A percentile compares a stretch with the other conserved stretches of the same genome.
Evolutionary conservation across 2,113 vertebrate species (phyloP).

Genomic region (Hippocampus mohnikei): DNA sequence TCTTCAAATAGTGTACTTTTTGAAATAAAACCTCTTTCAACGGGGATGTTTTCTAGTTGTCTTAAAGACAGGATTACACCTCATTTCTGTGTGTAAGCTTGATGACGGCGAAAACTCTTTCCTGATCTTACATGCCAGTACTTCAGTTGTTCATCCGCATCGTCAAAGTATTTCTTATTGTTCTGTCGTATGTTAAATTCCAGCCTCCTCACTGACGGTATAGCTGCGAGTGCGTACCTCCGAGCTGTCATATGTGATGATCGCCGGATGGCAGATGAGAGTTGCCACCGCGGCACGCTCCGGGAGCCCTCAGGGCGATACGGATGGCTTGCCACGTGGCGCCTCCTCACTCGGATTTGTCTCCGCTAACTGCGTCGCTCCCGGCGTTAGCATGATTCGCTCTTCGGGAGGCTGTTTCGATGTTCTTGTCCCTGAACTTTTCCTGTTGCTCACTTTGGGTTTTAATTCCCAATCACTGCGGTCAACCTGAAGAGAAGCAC

Average conservation of each 20-base stretch:
- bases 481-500: neutral
- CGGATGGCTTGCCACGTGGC: conserved; percentile 56
- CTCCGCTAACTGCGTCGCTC: conserved; percentile 34
- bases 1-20: too few species aligned
- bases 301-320: conserved; percentile 65
- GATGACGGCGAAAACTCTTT: neutral
- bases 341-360: conserved; percentile 27
- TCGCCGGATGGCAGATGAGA: conserved; percentile 63
- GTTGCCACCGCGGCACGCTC: conserved; percentile 58
- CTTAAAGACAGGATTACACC: neutral
- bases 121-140: neutral
- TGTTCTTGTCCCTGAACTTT: conserved; percentile 8
- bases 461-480: neutral
- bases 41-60: neutral
- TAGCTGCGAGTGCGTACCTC: conserved; percentile 46
- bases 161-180: neutral
- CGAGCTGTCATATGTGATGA: conserved; percentile 56
- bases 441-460: neutral
- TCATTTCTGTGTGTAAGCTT: neutral
- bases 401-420: conserved; percentile 17
- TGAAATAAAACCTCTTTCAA: neutral
- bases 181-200: neutral
- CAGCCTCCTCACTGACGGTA: conserved; percentile 24
- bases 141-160: neutral
- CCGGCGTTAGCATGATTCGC: conserved; percentile 35